Conservation (phyloP, 2,113 vertebrate genomes). For the Erythrolamprus reginae region DNA sequence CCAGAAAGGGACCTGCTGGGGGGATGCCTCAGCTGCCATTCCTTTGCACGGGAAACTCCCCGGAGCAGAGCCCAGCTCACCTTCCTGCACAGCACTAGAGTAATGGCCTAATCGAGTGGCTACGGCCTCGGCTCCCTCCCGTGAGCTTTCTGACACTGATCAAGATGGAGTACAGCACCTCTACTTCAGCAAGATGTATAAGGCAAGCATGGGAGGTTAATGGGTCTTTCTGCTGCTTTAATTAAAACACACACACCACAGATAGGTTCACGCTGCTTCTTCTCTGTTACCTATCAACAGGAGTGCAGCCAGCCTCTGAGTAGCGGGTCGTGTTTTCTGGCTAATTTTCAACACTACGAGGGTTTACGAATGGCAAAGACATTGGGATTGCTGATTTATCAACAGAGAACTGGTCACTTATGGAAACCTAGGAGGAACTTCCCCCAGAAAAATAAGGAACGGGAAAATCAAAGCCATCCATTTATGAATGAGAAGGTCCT, state of each 20-base stretch:
- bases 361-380: neutral
- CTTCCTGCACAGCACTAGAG: neutral
- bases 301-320: neutral
- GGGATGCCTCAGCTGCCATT: conserved; percentile 17
- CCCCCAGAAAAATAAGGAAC: neutral
- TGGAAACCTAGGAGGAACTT: neutral
- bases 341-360: neutral
- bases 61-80: conserved; percentile 14
- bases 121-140: conserved; percentile 4
- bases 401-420: neutral
- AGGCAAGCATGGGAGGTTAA: conserved; percentile 19
- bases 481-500: neutral
- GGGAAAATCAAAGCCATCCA: neutral
- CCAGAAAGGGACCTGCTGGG: conserved; percentile 7
- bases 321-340: neutral
- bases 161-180: conserved; percentile 22
- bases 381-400: neutral
- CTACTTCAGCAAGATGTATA: conserved; percentile 6
- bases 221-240: conserved; percentile 27
- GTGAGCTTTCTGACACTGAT: conserved; percentile 18
- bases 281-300: conserved; percentile 6
- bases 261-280: neutral
- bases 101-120: conserved; percentile 17
- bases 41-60: conserved; percentile 1
- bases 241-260: conserved; percentile 11